These are phyloP conservation scores for Etheostoma perlongum DNA, from an alignment of 2,797 vertebrate species.

Conservation along the genomic window DNA sequence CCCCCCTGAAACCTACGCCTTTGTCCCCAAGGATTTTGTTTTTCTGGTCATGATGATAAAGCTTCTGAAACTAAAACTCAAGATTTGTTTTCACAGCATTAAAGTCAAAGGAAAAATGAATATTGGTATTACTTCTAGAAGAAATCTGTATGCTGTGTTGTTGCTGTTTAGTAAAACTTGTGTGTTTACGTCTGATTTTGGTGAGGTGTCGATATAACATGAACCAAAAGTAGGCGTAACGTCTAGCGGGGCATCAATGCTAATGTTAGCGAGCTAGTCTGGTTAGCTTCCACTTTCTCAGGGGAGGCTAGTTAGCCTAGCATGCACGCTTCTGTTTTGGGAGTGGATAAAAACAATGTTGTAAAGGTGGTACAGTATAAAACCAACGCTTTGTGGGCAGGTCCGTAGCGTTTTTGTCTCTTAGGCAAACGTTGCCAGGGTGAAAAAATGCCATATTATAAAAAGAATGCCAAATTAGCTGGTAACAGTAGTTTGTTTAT, in stretches of 20 bases:
- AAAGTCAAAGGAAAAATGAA: background rate
- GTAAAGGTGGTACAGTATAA: background rate
- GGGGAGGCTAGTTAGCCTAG: background rate
- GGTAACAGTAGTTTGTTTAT: background rate
- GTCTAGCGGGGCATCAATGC: background rate
- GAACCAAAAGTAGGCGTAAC: background rate
- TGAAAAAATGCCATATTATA: background rate
- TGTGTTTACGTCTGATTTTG: background rate
- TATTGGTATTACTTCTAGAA: background rate
- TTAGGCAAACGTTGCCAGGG: background rate
- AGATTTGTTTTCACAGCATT: background rate
- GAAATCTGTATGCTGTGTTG: background rate
- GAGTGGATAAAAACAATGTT: background rate
- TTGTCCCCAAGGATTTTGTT: no score
- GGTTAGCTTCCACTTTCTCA: background rate
- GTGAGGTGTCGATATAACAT: background rate
- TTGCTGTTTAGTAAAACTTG: background rate
- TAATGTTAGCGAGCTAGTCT: background rate
- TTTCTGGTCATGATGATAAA: no score
- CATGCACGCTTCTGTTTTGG: background rate
- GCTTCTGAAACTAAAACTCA: background rate
- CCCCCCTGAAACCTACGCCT: no score
- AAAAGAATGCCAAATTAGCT: background rate
- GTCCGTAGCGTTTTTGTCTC: background rate
- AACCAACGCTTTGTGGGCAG: background rate